Evolutionary conservation across 2,888 invertebrate genomes (phyloP), one percentile per base, ranked within the genome.

Genomic region (Troides oblongomaculatus): DNA sequence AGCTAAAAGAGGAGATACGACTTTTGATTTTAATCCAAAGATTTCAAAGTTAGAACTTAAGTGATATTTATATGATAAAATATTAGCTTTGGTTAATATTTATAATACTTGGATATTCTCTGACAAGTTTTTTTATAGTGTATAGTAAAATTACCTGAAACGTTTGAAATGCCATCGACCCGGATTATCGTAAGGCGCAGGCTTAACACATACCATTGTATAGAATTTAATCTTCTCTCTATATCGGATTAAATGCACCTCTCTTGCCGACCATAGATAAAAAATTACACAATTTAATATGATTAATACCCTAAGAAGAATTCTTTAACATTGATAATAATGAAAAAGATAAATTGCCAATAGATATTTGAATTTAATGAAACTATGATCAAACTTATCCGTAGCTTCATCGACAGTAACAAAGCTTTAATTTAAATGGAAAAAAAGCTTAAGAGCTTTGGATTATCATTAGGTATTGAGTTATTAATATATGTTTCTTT

Each of bases 171-270:
- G 79, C 76, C 82, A 79, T 78, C 79, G 80, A 81, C 79, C 78
- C 77, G 77, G 75, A 83, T 60, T 53, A 64, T 53, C 39, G 58
- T 59, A 50, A 73, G 72, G 74, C 75, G 74, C 3, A 74, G 75
- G 71, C 79, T 78, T 77, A 81, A 79, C 79, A 78, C 78, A 77
- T 82, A 78, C 79, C 81, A 81, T 83, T 80, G 83, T 78, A 82
- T 78, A 79, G 74, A 78, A 80, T 80, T 79, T 75, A 79, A 76
- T 76, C 76, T 56, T 61, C 36, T 23, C 18, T 74, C 76, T 71
- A 78, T 79, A 80, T 73, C 74, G 70, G 74, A 74, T 78, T 77
- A 76, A 65, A 71, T 58, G 23, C 46, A 46, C n/a, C 36, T 14
- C 53, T 53, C n/a, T n/a, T n/a, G 18, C 53, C 14, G 46, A 46